A percentile compares a stretch with the other conserved stretches of the same genome.
Conservation (phyloP, 92 coral and sea anemone species). For the Palythoa grandis region DNA sequence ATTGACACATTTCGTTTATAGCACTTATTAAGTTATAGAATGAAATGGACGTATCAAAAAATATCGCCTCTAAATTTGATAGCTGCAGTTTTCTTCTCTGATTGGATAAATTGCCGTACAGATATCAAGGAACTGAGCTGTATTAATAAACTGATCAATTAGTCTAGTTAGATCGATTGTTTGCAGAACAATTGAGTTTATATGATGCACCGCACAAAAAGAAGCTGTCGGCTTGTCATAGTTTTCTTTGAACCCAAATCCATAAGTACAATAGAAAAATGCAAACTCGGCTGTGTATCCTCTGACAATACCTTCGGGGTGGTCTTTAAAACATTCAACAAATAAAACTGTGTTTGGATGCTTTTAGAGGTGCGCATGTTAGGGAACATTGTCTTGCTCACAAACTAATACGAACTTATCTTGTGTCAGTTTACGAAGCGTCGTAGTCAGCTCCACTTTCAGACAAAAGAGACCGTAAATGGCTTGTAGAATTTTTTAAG, state of each 20-base stretch:
- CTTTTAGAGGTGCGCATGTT: background rate
- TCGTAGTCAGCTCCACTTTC: background rate
- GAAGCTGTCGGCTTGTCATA: conserved; percentile 42
- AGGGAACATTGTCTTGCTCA: conserved; percentile 9
- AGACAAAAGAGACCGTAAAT: background rate
- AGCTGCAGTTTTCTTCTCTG: conserved; percentile 10
- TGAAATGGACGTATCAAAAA: background rate
- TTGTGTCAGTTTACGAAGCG: too few species aligned
- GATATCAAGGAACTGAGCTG: conserved; percentile 22
- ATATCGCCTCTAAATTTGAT: background rate
- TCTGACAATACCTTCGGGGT: conserved; percentile 47
- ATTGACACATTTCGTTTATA: background rate
- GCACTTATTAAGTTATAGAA: background rate
- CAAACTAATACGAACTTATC: background rate
- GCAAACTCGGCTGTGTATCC: background rate
- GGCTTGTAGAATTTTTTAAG: background rate
- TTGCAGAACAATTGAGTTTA: conserved; percentile 28
- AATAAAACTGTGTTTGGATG: conserved; percentile 22
- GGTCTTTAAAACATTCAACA: conserved; percentile 33
- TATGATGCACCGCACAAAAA: conserved; percentile 25
- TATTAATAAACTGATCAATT: conserved; percentile 24
- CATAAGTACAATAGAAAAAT: conserved; percentile 21
- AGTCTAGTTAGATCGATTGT: conserved; percentile 33
- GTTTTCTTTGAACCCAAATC: conserved; percentile 37
- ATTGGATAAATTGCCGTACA: conserved; percentile 28